A percentile compares a stretch with the other conserved stretches of the same genome.
These are phyloP conservation scores for Tetramorium simillimum DNA, from an alignment of 1,140 invertebrate genomes.

Conservation along the genomic window DNA sequence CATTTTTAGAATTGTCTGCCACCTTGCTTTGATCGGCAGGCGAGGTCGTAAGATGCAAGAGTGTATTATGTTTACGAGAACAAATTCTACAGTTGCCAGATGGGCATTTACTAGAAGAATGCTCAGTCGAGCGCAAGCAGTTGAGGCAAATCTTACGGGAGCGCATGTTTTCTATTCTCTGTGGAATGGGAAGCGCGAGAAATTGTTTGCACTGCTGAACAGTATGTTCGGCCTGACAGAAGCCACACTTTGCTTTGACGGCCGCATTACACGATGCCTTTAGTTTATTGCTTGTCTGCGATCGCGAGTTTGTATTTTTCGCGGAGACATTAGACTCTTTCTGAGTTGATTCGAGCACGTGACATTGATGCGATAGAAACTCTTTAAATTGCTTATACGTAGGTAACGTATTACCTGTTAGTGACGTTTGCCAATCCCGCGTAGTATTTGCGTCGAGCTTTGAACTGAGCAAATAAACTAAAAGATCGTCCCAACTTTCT, in stretches of 20 bases:
- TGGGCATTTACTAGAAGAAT: too few relatives aligned
- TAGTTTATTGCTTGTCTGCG: not conserved
- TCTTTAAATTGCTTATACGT: conserved; percentile 14
- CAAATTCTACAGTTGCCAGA: too few relatives aligned
- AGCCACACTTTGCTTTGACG: not conserved
- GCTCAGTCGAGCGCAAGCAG: too few relatives aligned
- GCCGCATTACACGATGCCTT: not conserved
- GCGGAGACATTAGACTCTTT: not conserved
- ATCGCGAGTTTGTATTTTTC: too few relatives aligned
- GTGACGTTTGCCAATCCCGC: not conserved
- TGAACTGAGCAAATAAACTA: conserved; percentile 30
- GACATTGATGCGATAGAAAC: conserved; percentile 41
- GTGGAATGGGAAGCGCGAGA: not conserved
- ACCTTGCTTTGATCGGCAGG: too few relatives aligned
- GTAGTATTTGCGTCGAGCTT: conserved; percentile 12
- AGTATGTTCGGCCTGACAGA: conserved; percentile 42
- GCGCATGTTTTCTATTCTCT: too few relatives aligned
- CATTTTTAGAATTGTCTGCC: too few relatives aligned
- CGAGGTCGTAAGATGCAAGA: too few relatives aligned
- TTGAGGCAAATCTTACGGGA: too few relatives aligned
- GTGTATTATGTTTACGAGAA: too few relatives aligned
- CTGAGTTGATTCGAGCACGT: not conserved
- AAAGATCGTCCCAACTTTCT: not conserved
- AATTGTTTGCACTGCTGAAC: conserved; percentile 33
- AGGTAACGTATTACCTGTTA: not conserved